A percentile compares a stretch with the other conserved stretches of the same genome.
Conservation (phyloP, 92 coral and sea anemone species). For the Metridium senile region DNA sequence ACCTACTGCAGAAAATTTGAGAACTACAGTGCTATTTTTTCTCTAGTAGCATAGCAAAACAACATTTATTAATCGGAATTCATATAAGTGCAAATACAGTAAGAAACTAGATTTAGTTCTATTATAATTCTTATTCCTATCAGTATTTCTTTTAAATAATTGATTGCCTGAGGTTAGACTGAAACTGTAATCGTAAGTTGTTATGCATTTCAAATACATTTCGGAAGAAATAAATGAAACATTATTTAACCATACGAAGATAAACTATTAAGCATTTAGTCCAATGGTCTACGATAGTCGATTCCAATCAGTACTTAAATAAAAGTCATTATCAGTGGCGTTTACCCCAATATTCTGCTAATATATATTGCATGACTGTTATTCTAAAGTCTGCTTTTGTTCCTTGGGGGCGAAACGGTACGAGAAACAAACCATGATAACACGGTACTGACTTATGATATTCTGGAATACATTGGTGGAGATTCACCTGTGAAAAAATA, state of each 20-base stretch:
- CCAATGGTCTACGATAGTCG: neutral
- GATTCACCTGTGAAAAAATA: neutral
- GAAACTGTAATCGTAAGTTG: neutral
- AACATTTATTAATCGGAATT: too few species aligned
- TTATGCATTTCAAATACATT: neutral
- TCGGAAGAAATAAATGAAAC: neutral
- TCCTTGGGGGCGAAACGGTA: neutral
- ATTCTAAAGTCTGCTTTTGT: neutral
- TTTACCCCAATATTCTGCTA: neutral
- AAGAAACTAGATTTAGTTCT: neutral
- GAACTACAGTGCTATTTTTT: too few species aligned
- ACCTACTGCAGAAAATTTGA: too few species aligned
- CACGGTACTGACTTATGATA: neutral
- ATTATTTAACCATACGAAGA: neutral
- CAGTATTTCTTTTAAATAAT: conserved; percentile 10
- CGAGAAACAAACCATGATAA: neutral
- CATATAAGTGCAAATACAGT: neutral
- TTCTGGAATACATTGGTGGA: too few species aligned
- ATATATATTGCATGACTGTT: conserved; percentile 13
- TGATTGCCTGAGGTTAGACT: conserved; percentile 9
- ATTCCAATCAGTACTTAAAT: neutral
- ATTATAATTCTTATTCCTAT: conserved; percentile 2
- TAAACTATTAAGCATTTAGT: neutral
- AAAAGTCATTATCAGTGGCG: neutral
- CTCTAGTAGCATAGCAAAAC: too few species aligned